phyloP scores from a whole-genome alignment of 2,888 invertebrate species.

The Notodonta ziczac region DNA sequence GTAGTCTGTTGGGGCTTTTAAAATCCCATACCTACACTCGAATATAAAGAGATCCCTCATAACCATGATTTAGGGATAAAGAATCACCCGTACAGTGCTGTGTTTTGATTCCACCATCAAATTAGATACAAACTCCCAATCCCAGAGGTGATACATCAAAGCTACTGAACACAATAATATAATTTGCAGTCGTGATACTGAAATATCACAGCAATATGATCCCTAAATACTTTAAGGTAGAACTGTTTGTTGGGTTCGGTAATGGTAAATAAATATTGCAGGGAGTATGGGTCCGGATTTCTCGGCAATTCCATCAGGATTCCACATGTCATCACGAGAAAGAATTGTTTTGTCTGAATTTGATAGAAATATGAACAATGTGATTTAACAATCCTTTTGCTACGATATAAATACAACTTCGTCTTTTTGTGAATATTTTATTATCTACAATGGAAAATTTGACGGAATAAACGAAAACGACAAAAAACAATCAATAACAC shows the following conservation, averaged over 20 bases:
- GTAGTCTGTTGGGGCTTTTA: neutral
- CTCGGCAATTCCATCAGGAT: constrained; percentile 27
- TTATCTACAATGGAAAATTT: too few relatives aligned
- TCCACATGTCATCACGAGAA: constrained; percentile 24
- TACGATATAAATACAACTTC: neutral
- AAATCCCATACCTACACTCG: constrained; percentile 9
- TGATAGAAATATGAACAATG: neutral
- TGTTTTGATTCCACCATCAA: constrained; percentile 61
- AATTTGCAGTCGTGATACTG: constrained; percentile 21
- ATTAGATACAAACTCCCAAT: constrained; percentile 56
- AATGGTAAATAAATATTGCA: neutral
- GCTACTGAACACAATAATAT: constrained; percentile 37
- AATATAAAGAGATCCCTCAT: constrained; percentile 23
- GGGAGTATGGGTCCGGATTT: constrained; percentile 12
- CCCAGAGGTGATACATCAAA: constrained; percentile 62
- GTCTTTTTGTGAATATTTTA: too few relatives aligned
- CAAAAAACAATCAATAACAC: too few relatives aligned
- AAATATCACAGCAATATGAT: constrained; percentile 23
- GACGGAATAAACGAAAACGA: too few relatives aligned
- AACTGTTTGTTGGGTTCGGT: constrained; percentile 12
- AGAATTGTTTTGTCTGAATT: constrained; percentile 26
- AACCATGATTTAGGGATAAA: constrained; percentile 32
- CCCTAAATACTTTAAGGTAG: constrained; percentile 13
- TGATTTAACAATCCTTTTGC: neutral
- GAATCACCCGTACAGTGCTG: constrained; percentile 36